Conservation (phyloP, 1,140 invertebrate species). For the Helicoverpa armigera region DNA sequence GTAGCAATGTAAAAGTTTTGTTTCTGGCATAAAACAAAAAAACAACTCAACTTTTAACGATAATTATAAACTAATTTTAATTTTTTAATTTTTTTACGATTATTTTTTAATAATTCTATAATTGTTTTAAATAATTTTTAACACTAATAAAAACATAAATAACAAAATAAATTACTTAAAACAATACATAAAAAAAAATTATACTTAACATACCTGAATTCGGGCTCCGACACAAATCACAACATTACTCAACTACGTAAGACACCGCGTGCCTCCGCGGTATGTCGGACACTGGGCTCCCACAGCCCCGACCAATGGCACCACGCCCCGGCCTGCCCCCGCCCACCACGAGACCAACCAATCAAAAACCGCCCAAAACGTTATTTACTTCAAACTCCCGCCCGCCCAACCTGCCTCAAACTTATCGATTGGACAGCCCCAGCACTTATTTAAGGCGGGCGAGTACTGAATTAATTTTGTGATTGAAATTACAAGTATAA, state of each 20-base stretch:
- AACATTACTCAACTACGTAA: slow-evolving; percentile 54
- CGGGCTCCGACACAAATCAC: slow-evolving; percentile 60
- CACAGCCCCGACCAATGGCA: slow-evolving; percentile 24
- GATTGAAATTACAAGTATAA: slow-evolving; percentile 81
- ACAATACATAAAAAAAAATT: neutral
- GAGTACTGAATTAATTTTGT: slow-evolving; percentile 81
- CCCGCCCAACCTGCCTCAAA: slow-evolving; percentile 70
- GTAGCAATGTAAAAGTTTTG: neutral
- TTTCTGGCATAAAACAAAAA: too few species aligned
- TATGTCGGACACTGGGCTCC: slow-evolving; percentile 21
- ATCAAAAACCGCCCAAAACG: slow-evolving; percentile 63
- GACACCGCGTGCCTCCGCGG: slow-evolving; percentile 9
- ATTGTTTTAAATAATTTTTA: neutral
- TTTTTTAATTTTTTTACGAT: too few species aligned
- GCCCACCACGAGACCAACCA: slow-evolving; percentile 61
- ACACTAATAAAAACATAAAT: neutral
- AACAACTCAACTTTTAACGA: neutral
- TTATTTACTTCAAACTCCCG: slow-evolving; percentile 80
- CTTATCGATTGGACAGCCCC: slow-evolving; percentile 81
- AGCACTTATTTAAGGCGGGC: slow-evolving; percentile 82
- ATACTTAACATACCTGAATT: slow-evolving; percentile 14
- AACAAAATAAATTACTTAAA: neutral
- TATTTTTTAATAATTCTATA: neutral
- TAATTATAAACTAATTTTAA: too few species aligned
- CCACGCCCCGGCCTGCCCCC: slow-evolving; percentile 62